phyloP scores from a whole-genome alignment of 2,113 vertebrate genomes.

The Corvus moneduloides region DNA sequence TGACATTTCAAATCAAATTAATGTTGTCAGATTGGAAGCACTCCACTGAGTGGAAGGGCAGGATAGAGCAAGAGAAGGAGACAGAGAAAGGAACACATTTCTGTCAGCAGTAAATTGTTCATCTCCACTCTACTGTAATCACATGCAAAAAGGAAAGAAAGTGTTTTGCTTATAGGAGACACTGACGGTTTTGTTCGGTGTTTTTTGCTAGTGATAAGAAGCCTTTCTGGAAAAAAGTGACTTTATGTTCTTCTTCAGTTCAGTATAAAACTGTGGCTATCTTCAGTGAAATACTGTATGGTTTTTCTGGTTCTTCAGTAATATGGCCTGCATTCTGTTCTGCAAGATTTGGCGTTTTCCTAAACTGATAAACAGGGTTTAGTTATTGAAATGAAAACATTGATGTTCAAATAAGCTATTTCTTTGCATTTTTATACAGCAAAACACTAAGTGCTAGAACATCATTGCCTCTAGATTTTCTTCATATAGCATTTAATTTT shows the following conservation, averaged over 20 bases:
- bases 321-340: neutral
- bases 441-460: neutral
- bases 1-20: conserved; percentile 36
- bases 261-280: neutral
- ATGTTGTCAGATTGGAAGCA: neutral
- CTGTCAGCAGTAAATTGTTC: neutral
- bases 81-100: neutral
- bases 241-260: neutral
- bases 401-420: neutral
- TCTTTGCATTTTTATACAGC: neutral
- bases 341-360: neutral
- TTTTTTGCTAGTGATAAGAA: neutral
- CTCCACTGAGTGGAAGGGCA: neutral
- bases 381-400: conserved; percentile 5
- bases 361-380: neutral
- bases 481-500: neutral
- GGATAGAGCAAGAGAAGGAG: neutral
- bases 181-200: neutral
- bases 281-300: neutral
- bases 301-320: neutral
- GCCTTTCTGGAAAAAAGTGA: neutral
- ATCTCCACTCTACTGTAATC: neutral
- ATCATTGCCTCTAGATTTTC: neutral
- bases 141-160: neutral
- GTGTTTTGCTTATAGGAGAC: neutral